Conservation (phyloP, 2,113 vertebrate species). For the Burhinus bistriatus region DNA sequence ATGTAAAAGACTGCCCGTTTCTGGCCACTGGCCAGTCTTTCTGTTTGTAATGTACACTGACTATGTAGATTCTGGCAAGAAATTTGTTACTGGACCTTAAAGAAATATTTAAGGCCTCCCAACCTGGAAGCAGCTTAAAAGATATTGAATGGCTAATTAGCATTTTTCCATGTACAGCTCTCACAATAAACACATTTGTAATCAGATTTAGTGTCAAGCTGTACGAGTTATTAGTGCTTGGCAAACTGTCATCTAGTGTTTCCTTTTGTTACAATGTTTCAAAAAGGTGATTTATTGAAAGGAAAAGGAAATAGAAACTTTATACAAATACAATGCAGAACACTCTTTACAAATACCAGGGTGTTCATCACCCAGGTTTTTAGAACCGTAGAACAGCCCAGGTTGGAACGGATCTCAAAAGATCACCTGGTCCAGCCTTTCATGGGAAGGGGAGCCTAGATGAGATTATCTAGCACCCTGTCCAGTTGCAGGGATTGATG, state of each 20-base stretch:
- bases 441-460: neutral
- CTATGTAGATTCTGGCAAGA: neutral
- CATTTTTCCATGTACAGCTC: neutral
- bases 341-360: neutral
- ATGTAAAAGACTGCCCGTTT: neutral
- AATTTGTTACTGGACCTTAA: neutral
- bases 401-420: neutral
- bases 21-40: neutral
- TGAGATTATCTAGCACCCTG: neutral
- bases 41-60: neutral
- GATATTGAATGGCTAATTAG: conserved; percentile 6
- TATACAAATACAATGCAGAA: neutral
- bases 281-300: neutral
- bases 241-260: neutral
- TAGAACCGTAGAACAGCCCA: neutral
- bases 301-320: conserved; percentile 20
- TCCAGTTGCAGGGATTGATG: neutral
- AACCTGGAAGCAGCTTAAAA: conserved; percentile 40
- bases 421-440: neutral
- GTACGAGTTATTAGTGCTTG: neutral
- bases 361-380: neutral
- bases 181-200: conserved; percentile 14
- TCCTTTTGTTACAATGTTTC: neutral
- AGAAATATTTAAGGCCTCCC: neutral
- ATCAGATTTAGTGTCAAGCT: conserved; percentile 37